These are phyloP conservation scores for Cygnus olor DNA, from an alignment of 2,797 vertebrate species.

Conservation along the genomic window DNA sequence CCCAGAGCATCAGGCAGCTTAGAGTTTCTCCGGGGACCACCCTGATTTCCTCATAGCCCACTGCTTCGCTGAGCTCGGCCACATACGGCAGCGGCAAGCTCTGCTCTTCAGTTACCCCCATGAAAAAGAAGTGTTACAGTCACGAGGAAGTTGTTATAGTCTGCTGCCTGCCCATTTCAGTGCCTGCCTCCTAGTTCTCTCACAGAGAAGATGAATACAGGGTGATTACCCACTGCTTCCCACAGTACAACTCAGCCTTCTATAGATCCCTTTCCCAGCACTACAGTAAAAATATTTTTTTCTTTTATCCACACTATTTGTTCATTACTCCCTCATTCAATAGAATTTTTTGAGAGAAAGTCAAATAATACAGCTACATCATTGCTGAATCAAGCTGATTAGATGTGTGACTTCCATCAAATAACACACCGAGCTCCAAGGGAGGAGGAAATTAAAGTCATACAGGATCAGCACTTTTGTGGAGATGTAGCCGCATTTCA, in stretches of 20 bases:
- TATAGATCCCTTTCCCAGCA: neutral
- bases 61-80: neutral
- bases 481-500: neutral
- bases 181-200: neutral
- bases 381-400: neutral
- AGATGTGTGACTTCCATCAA: slow-evolving; percentile 10
- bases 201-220: neutral
- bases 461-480: slow-evolving; percentile 24
- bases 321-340: neutral
- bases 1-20: neutral
- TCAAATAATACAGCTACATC: neutral
- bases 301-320: neutral
- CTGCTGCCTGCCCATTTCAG: neutral
- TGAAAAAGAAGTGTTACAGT: neutral
- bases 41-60: neutral
- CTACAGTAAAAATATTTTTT: neutral
- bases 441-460: slow-evolving; percentile 17
- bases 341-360: neutral
- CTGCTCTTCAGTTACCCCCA: neutral
- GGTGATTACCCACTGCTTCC: neutral
- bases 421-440: slow-evolving; percentile 3
- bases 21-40: neutral
- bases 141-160: neutral
- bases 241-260: neutral
- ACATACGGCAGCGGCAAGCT: accelerated